phyloP scores from a whole-genome alignment of 2,888 invertebrate species.

The Microctonus brassicae region DNA sequence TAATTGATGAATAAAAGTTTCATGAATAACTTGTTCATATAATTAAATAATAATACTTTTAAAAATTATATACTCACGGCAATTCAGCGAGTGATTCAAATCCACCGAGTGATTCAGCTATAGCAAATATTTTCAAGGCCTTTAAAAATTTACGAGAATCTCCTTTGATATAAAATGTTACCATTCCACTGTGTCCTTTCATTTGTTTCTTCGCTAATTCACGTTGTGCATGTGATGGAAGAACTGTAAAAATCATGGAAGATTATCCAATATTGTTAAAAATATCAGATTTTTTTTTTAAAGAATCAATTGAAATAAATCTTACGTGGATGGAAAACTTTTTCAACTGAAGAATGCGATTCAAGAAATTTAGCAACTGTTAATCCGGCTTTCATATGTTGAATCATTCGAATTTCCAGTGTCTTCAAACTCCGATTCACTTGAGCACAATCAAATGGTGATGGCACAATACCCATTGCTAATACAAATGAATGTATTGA shows the following conservation, averaged over 20 bases:
- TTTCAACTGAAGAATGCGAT: constrained; percentile 81
- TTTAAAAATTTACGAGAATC: constrained; percentile 82
- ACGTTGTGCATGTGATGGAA: constrained; percentile 90
- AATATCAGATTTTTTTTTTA: neutral
- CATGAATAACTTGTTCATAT: neutral
- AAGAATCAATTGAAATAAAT: constrained; percentile 24
- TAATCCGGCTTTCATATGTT: constrained; percentile 85
- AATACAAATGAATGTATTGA: neutral
- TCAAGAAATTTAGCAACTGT: constrained; percentile 86
- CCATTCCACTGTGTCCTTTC: constrained; percentile 91
- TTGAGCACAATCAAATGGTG: constrained; percentile 95
- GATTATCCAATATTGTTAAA: neutral
- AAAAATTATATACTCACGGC: constrained; percentile 77
- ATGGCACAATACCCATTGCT: constrained; percentile 94
- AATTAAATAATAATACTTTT: constrained; percentile 12
- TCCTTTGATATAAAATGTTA: constrained; percentile 90
- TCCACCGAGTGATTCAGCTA: constrained; percentile 96
- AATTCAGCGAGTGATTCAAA: constrained; percentile 95
- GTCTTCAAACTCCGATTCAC: constrained; percentile 96
- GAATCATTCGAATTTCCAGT: constrained; percentile 89
- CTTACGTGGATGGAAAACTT: constrained; percentile 87
- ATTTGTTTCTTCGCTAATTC: constrained; percentile 84
- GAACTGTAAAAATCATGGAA: constrained; percentile 72
- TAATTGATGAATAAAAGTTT: constrained; percentile 1
- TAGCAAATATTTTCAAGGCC: constrained; percentile 82